Evolutionary conservation across 2,888 invertebrate species (phyloP).

Genomic region (Eupithecia subfuscata): DNA sequence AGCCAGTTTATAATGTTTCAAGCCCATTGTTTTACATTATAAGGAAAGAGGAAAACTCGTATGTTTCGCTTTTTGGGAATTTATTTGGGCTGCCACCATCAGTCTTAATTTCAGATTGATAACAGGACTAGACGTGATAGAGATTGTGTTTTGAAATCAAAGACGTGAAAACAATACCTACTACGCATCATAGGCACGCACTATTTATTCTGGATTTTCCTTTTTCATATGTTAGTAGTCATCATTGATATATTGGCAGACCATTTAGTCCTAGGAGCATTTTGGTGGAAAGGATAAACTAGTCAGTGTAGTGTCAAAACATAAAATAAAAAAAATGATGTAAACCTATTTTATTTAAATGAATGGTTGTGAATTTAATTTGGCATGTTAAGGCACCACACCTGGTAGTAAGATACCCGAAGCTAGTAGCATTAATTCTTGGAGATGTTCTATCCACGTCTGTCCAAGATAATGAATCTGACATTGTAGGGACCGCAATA

Average conservation of each 20-base stretch:
- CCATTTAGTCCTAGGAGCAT: not conserved
- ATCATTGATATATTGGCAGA: not conserved
- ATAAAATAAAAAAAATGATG: no score
- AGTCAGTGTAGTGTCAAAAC: not conserved
- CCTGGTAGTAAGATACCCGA: slow-evolving; percentile 12
- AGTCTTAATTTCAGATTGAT: not conserved
- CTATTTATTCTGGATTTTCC: not conserved
- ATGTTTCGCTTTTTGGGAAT: not conserved
- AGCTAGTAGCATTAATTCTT: slow-evolving; percentile 40
- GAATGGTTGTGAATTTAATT: not conserved
- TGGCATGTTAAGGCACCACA: not conserved
- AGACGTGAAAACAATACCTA: not conserved
- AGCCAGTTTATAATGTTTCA: slow-evolving; percentile 11
- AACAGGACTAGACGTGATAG: not conserved
- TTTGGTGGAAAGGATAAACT: not conserved
- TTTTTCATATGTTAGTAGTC: not conserved
- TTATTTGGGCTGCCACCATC: not conserved
- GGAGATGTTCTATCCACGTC: slow-evolving; percentile 48
- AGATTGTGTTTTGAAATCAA: not conserved
- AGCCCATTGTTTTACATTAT: not conserved
- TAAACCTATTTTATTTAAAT: not conserved
- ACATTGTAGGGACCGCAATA: slow-evolving; percentile 52
- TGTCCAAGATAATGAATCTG: slow-evolving; percentile 56
- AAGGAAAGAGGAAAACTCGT: not conserved
- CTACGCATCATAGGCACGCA: not conserved